These are phyloP conservation scores for Rhabdomys dilectus DNA, from an alignment of 2,113 vertebrate species.

Conservation along the genomic window DNA sequence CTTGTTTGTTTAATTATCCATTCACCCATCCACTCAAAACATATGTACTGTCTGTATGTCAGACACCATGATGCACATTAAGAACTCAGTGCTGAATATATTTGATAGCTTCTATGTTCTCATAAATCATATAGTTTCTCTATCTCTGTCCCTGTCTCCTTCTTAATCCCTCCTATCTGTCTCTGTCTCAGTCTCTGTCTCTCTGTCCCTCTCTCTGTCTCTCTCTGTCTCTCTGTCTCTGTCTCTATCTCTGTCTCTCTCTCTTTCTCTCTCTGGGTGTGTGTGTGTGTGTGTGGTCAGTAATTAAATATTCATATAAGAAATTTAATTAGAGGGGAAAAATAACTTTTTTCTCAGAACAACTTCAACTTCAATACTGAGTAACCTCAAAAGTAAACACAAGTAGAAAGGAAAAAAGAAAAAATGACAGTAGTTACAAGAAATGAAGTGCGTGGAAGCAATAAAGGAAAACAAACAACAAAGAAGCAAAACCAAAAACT, in stretches of 20 bases:
- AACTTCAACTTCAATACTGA: background rate
- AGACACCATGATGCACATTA: background rate
- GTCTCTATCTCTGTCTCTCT: background rate
- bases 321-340: background rate
- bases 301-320: background rate
- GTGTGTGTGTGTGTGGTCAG: background rate
- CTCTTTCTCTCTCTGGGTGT: background rate
- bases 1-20: background rate
- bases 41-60: background rate
- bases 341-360: background rate
- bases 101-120: background rate
- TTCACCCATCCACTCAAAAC: background rate
- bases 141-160: background rate
- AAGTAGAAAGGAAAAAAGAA: background rate
- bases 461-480: background rate
- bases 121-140: background rate
- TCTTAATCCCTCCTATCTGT: background rate
- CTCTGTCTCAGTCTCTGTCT: background rate
- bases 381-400: background rate
- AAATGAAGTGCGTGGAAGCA: background rate
- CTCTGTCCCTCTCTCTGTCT: background rate
- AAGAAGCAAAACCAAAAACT: background rate
- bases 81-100: background rate
- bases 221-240: background rate
- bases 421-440: background rate